phyloP scores from a whole-genome alignment of 1,140 invertebrate genomes.

The Leptoteleia sp. region DNA sequence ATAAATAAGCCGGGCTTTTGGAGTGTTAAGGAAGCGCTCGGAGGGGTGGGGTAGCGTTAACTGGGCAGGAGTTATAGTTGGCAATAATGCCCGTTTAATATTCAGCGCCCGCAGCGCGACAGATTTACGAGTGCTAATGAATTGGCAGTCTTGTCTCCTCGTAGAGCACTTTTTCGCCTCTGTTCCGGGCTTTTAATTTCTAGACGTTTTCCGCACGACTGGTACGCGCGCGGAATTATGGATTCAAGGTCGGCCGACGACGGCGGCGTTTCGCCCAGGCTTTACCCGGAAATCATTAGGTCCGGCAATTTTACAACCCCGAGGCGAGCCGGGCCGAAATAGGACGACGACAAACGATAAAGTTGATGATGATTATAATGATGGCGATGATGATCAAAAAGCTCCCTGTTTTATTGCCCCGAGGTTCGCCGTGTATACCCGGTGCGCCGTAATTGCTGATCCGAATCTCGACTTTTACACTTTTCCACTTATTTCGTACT shows the following conservation, averaged over 20 bases:
- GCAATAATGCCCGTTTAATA: conserved; percentile 79
- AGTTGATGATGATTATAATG: conserved; percentile 65
- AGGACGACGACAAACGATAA: conserved; percentile 63
- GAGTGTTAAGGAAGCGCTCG: conserved; percentile 29
- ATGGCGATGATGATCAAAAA: conserved; percentile 67
- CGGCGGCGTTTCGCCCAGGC: conserved; percentile 37
- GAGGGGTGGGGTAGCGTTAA: conserved; percentile 71
- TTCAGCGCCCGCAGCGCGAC: conserved; percentile 77
- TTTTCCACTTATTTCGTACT: no score
- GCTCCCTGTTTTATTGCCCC: conserved; percentile 80
- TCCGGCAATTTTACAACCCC: conserved; percentile 52
- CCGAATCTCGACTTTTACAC: no score
- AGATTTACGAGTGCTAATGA: conserved; percentile 81
- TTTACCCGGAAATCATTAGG: conserved; percentile 68
- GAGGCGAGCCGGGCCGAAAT: conserved; percentile 58
- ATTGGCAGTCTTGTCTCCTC: conserved; percentile 74
- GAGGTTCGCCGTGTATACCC: conserved; percentile 66
- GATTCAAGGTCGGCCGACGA: conserved; percentile 58
- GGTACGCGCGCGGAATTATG: conserved; percentile 29
- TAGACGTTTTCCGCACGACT: conserved; percentile 47
- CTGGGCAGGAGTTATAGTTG: conserved; percentile 78
- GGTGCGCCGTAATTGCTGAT: no score
- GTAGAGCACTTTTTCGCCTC: conserved; percentile 54
- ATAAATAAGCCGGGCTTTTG: conserved; percentile 55
- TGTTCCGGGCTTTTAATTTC: conserved; percentile 62